Base-by-base conservation (phyloP, 2,113 vertebrate genomes). In the Oreochromis aureus region DNA sequence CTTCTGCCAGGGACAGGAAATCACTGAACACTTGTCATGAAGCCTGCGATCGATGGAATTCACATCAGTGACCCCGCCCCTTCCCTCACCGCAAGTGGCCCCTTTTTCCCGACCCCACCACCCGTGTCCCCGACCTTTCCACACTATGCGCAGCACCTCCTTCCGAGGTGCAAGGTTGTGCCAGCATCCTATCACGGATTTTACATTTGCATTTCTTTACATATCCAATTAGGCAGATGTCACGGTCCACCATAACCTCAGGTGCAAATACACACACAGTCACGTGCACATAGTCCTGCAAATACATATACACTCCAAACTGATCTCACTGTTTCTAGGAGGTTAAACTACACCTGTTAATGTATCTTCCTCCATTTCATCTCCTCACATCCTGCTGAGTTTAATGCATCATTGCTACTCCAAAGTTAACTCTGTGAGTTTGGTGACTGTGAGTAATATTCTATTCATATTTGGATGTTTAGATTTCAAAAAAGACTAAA, bases 11-110 rank as follows among this genome's bases (percentile, higher is more conserved):
- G 92, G 96, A 96, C 86, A 95, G 96, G 93, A 97, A 96, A 97
- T 97, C 96, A 93, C 96, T 93, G 86, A 95, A 89, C 51, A 93
- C 95, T 96, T 96, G 95, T 96, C 95, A 93, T 92, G 94, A 92
- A 87, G 89, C 83, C 82, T 85, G 84, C 13, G 46, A 90, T 97
- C 93, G 2, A 96, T 95, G 76, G 18, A 90, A 93, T 91, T 92
- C 95, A 92, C 95, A 96, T 95, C 91, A 82, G 92, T 92, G 87
- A 95, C 91, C 91, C 82, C 82, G 81, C 56, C 66, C 80, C 85
- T 39, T 39, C 59, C 18, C 86, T 61, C 55, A 46, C 76, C 36
- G 30, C 71, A 86, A 83, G 15, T 46, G 5, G 48, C 81, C 78
- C 69, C 81, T 19, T n/a, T 55, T 78, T 87, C 34, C 61, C 30